These are phyloP conservation scores for Tridacna crocea DNA, from an alignment of 2,888 invertebrate species.

Conservation along the genomic window DNA sequence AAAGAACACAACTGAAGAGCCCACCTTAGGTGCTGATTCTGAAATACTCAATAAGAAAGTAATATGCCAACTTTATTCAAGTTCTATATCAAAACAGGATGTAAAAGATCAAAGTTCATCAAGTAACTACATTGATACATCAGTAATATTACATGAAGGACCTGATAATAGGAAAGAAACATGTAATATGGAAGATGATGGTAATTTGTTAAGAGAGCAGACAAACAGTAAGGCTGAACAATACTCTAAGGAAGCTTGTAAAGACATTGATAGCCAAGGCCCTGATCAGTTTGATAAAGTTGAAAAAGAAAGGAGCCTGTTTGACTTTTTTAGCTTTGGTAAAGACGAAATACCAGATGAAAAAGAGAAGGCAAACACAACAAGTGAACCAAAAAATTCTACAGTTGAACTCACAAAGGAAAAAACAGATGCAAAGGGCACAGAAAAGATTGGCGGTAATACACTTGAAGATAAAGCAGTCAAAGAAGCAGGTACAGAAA, in stretches of 20 bases:
- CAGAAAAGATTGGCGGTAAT: not conserved
- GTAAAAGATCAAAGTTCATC: not conserved
- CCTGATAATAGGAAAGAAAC: too few relatives aligned
- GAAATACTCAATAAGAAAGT: conserved; percentile 54
- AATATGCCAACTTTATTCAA: conserved; percentile 36
- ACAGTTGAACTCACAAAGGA: not conserved
- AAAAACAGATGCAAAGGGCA: not conserved
- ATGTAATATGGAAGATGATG: too few relatives aligned
- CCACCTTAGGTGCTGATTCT: conserved; percentile 47
- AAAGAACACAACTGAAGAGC: conserved; percentile 19
- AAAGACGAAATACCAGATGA: conserved; percentile 18
- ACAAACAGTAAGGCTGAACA: not conserved
- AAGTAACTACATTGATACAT: not conserved
- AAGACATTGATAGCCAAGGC: too few relatives aligned
- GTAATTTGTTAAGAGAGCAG: too few relatives aligned
- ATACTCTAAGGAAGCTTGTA: not conserved
- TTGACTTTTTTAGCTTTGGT: conserved; percentile 24
- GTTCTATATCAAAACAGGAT: conserved; percentile 11
- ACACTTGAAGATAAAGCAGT: not conserved
- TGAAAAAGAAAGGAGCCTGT: conserved; percentile 23
- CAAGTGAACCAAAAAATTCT: not conserved
- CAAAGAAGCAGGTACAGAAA: not conserved
- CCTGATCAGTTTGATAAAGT: not conserved
- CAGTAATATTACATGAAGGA: not conserved
- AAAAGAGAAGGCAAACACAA: not conserved